A percentile compares a stretch with the other conserved stretches of the same genome.
Conservation (phyloP, 2,113 vertebrate species). For the Penelope pileata region DNA sequence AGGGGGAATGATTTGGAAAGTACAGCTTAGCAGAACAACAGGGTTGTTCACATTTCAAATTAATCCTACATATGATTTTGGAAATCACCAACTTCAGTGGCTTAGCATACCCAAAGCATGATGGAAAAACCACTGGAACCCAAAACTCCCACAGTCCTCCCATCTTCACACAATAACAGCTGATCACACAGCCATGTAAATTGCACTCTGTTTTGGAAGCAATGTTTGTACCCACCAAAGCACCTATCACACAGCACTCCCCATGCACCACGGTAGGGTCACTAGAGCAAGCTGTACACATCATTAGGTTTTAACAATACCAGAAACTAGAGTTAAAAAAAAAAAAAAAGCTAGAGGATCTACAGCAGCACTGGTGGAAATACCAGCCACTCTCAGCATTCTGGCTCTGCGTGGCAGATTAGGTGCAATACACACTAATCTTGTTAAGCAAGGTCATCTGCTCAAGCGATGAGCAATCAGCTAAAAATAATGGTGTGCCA, state of each 20-base stretch:
- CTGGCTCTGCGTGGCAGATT: neutral
- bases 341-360: neutral
- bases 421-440: constrained; percentile 1
- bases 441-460: constrained; percentile 41
- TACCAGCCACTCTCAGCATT: neutral
- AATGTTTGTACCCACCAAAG: neutral
- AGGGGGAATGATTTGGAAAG: neutral
- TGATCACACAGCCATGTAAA: neutral
- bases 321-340: neutral
- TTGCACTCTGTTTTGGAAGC: neutral
- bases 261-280: neutral
- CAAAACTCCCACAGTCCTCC: neutral
- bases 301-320: neutral
- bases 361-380: neutral
- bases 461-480: constrained; percentile 39
- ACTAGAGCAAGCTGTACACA: neutral
- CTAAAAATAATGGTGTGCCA: constrained; percentile 62
- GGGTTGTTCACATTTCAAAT: neutral
- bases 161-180: neutral
- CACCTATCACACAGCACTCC: rapidly evolving
- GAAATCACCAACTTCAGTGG: neutral
- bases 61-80: neutral
- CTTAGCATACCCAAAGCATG: neutral
- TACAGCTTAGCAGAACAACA: neutral
- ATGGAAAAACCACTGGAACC: neutral